A percentile compares a stretch with the other conserved stretches of the same genome.
Evolutionary conservation across 2,113 vertebrate genomes (phyloP).

Genomic region (human): DNA sequence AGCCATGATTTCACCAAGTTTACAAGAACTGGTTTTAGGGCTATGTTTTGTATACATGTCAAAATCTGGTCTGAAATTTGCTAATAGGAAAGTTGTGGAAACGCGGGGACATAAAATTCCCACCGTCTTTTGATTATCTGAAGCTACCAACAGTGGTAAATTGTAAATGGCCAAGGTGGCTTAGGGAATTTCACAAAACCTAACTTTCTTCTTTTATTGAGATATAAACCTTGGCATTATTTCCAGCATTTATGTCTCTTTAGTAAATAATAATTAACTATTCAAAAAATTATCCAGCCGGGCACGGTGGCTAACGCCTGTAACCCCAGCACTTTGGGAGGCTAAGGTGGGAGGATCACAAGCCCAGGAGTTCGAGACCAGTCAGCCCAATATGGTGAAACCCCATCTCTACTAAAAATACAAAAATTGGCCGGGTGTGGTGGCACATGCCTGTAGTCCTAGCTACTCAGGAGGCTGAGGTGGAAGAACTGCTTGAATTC

Average conservation of each 20-base stretch:
- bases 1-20: neutral
- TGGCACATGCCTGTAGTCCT: too few species aligned
- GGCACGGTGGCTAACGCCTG: too few species aligned
- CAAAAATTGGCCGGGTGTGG: too few species aligned
- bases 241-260: neutral
- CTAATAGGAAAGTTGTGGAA: neutral
- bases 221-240: neutral
- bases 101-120: neutral
- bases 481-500: too few species aligned
- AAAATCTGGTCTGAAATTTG: neutral
- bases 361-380: too few species aligned
- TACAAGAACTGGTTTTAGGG: neutral
- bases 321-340: too few species aligned
- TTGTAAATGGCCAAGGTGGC: neutral
- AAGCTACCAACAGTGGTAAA: neutral
- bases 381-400: too few species aligned
- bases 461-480: too few species aligned
- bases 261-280: neutral
- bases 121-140: neutral
- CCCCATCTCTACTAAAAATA: too few species aligned
- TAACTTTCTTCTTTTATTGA: neutral
- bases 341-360: too few species aligned
- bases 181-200: neutral
- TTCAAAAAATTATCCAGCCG: neutral
- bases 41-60: neutral